Evolutionary conservation across 1,140 invertebrate genomes (phyloP), one percentile per base, ranked within the genome.

Genomic region (Bombus ignitus): DNA sequence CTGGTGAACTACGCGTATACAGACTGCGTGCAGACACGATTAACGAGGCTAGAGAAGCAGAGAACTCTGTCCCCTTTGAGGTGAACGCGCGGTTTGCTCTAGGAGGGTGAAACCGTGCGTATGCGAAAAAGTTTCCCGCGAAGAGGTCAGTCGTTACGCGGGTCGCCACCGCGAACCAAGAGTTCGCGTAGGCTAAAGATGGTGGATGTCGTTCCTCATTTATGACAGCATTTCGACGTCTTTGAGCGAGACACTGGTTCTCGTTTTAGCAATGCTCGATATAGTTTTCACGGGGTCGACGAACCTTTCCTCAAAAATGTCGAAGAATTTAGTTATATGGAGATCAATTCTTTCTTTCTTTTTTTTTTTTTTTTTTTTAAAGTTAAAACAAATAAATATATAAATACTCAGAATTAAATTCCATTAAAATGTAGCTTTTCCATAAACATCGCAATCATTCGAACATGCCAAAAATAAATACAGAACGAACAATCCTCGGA

Each of bases 21-120:
- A 74, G 81, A 79, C 70, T n/a, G 37, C 71, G 39, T 32, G 47
- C 62, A 62, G 65, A 76, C 70, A 39, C 62, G 76, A 81, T 80
- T 81, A 83, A 87, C 81, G 80, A 77, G 66, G 35, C 12, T 57
- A 35, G 6, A 39, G 39, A 44, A 39, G 3, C 37, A 70, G 65
- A 44, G 42, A 35, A 57, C 3, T 13, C 13, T 47, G 44, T 57
- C 25, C 66, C 2, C 68, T 57, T 81, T 81, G 32, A 37, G 44
- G 28, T 6, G 28, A 62, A n/a, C 35, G 57, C 57, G 12, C n/a
- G 28, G 39, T 28, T 44, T 68, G 2, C 39, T 39, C 22, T 28
- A 57, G 47, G 53, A 22, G 47, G 42, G 32, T 74, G 44, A 74
- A 74, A 42, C 32, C 42, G n/a, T 25, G 18, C 32, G 4, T 25